These are phyloP conservation scores for Drosophila quinaria DNA, from an alignment of 2,888 invertebrate species.

Conservation along the genomic window DNA sequence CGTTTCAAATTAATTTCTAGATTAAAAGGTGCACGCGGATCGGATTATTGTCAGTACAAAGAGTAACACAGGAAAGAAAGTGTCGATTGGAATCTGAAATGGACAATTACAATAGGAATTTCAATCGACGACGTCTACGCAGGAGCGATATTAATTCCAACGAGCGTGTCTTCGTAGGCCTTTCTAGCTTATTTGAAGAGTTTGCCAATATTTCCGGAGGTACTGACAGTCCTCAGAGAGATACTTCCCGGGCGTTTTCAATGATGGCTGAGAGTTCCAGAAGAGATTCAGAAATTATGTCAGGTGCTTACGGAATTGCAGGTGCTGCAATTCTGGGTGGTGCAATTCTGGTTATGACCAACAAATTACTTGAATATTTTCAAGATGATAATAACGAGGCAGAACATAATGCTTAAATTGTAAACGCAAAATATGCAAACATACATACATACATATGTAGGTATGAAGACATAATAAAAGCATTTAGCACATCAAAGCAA, in stretches of 20 bases:
- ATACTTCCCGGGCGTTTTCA: background rate
- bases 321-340: background rate
- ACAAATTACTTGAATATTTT: background rate
- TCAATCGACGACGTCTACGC: background rate
- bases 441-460: background rate
- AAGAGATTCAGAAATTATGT: background rate
- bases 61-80: background rate
- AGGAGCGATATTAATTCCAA: background rate
- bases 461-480: background rate
- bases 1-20: background rate
- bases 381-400: background rate
- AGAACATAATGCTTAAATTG: background rate
- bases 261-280: constrained; percentile 9
- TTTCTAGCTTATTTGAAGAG: background rate
- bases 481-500: background rate
- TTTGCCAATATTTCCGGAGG: background rate
- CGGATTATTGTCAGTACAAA: background rate
- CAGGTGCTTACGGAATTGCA: constrained; percentile 1
- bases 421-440: background rate
- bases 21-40: background rate
- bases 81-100: background rate
- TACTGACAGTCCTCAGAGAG: background rate
- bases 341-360: background rate
- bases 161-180: background rate
- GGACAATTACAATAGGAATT: constrained; percentile 1